Evolutionary conservation across 2,113 vertebrate genomes (phyloP).

Genomic region (Passer montanus): DNA sequence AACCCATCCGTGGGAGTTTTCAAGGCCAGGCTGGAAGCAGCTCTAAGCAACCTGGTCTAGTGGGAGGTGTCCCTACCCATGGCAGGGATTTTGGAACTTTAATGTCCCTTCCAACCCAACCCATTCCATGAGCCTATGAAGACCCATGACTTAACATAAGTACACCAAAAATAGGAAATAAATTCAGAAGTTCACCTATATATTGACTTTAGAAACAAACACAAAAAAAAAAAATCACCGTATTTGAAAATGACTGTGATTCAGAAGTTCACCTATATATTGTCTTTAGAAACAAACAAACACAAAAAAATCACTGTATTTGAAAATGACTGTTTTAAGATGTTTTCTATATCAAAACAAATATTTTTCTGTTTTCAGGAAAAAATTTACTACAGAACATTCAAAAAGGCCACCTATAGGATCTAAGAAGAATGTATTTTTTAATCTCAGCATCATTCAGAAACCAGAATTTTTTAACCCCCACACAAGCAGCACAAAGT

Average conservation of each 20-base stretch:
- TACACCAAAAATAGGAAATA: background rate
- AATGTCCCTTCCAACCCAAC: background rate
- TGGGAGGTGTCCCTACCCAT: background rate
- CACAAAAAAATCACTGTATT: background rate
- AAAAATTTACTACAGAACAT: background rate
- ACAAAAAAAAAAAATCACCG: background rate
- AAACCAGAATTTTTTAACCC: background rate
- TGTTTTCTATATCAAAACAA: background rate
- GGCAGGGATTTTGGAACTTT: background rate
- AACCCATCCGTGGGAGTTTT: background rate
- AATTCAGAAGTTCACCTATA: background rate
- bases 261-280: too few relatives aligned
- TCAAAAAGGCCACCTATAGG: background rate
- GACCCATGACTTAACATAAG: background rate
- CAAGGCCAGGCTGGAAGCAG: background rate
- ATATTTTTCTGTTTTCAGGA: background rate
- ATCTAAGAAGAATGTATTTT: background rate
- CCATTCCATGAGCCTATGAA: background rate
- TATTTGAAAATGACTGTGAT: background rate
- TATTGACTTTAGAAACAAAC: background rate
- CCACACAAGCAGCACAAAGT: background rate
- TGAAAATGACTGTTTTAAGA: background rate
- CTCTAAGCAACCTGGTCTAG: background rate
- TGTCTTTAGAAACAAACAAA: background rate
- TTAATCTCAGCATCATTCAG: background rate